Conservation (phyloP, 2,113 vertebrate species). For the cat (Felis catus) region F.catus_Fca126_mat1.0 CM031427.1:17147501-17148000, state of each 20-base stretch:
- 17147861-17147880: slow-evolving; percentile 42
- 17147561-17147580: not conserved
- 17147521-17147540: not conserved
- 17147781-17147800: not conserved
- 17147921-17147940: not conserved
- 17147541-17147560: not conserved
- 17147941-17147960: not conserved
- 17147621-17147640: not conserved
- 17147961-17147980: not conserved
- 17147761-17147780: slow-evolving; percentile 49
- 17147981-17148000: not conserved
- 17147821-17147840: slow-evolving; percentile 58
- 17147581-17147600: fast-evolving
- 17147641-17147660: not conserved
- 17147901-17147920: not conserved
- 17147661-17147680: not conserved
- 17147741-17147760: not conserved
- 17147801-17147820: slow-evolving; percentile 65
- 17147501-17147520: not conserved
- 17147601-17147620: not conserved
- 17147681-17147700: not conserved
- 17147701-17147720: not conserved
- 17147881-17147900: not conserved
- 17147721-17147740: not conserved
- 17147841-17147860: slow-evolving; percentile 72